These are phyloP conservation scores for Drosophila aff. DNA, from an alignment of 1,140 invertebrate species.

Conservation along the genomic window DNA sequence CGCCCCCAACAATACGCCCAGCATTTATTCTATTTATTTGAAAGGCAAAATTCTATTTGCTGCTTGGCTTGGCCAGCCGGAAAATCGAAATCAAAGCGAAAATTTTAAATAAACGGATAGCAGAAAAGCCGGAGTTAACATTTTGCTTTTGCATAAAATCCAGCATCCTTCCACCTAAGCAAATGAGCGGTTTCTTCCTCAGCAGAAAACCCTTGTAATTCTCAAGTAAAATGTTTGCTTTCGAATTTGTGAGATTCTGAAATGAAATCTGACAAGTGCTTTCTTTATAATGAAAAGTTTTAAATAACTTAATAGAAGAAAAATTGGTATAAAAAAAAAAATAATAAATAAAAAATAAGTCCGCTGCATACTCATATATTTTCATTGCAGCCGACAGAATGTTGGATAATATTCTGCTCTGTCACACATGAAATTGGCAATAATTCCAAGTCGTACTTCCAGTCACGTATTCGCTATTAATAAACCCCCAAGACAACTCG, in stretches of 20 bases:
- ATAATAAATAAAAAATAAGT: background rate
- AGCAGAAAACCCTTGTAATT: background rate
- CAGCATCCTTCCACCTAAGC: slow-evolving; percentile 53
- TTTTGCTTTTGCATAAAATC: slow-evolving; percentile 62
- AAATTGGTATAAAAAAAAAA: background rate
- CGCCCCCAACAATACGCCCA: slow-evolving; percentile 10
- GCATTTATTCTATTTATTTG: slow-evolving; percentile 71
- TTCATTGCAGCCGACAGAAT: slow-evolving; percentile 1
- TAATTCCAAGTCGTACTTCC: slow-evolving; percentile 34
- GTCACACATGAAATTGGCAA: slow-evolving; percentile 42
- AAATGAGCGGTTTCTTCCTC: slow-evolving; percentile 56
- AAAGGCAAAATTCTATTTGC: slow-evolving; percentile 70
- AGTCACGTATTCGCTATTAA: slow-evolving; percentile 52
- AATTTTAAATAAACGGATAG: slow-evolving; percentile 65
- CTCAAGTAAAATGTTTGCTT: background rate
- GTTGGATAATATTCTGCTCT: slow-evolving; percentile 36
- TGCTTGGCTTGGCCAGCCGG: slow-evolving; percentile 66
- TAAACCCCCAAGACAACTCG: slow-evolving; percentile 36
- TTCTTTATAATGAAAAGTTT: background rate
- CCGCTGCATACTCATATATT: background rate
- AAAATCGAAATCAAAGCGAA: slow-evolving; percentile 68
- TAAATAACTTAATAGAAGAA: background rate
- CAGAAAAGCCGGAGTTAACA: slow-evolving; percentile 7
- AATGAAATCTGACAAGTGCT: background rate
- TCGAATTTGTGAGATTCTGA: background rate